Evolutionary conservation across 2,797 vertebrate genomes (phyloP), one percentile per base, ranked within the genome.

Genomic region (Pangasius krempfi): DNA sequence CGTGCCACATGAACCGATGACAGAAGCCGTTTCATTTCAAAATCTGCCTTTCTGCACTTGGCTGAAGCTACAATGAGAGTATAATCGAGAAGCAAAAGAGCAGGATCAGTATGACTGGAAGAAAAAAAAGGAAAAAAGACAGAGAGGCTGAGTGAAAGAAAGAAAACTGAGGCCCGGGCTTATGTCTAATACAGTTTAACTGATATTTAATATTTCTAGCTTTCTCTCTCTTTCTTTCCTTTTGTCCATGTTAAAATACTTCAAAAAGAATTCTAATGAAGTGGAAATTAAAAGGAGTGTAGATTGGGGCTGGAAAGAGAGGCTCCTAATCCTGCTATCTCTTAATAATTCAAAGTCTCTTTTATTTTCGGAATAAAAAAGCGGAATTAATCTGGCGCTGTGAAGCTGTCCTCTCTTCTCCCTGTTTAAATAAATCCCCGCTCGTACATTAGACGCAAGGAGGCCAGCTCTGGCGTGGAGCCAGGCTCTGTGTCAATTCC

Each of bases 181-280:
- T 98, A 98, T 97, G 97, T 96, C 97, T 97, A 98, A 98, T 98
- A 96, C 97, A 96, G 96, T 97, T 97, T 97, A 98, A 99, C 97
- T 97, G 97, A 99, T 99, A 99, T 99, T 99, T 98, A 99, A 98
- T 99, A 99, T 98, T 97, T 98, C 97, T 97, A 96, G 97, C 97
- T 97, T 98, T 98, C 96, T 97, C 96, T 97, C 97, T 97, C 97
- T 97, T 97, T 96, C 96, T 98, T 97, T 98, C 94, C 97, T 95
- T 98, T 99, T 99, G 97, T 99, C 97, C 97, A 97, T 95, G 96
- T 96, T 97, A 97, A 98, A 99, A 98, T 97, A 98, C 98, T 98
- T 99, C 98, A 99, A 99, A 99, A 99, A 98, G 98, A 99, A 98
- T 98, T 98, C 97, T 98, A 99, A 99, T 99, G 98, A 99, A 99